Evolutionary conservation across 23 tunicate genomes (phyloP), one percentile per base, ranked within the genome.

Genomic region (Halocynthia roretzi): DNA sequence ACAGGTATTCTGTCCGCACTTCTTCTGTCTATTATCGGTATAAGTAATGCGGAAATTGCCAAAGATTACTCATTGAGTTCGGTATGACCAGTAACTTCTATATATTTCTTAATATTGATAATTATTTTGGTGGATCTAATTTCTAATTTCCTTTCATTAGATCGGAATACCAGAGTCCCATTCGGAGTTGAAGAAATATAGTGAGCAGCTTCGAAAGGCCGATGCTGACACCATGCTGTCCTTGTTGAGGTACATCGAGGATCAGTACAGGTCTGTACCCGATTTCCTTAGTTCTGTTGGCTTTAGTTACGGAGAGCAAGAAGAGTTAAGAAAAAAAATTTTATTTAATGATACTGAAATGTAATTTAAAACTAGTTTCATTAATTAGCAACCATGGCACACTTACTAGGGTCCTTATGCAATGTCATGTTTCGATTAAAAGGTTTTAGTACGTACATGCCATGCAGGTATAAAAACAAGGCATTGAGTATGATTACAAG

Each of bases 1-100:
- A 84, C 89, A 51, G 89, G 89, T 11, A 79, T 84, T 8, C 12
- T 84, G 54, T 78, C 89, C 6, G 89, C 89, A 51, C 10, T 84
- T 14, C 55, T 84, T 15, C 83, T 84, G 20, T 70, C 83, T 14
- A 67, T 84, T 51, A 71, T 78, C 63, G 89, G 89, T 8, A 53
- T 9, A 51, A 65, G 53, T 52, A 67, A 48, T 62, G 40, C 71
- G 54, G 49, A 23, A 8, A 63, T 84, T 17, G 89, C 64, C 10
- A 51, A 71, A 22, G 89, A 84, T 51, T 84, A 78, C 52, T 7
- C 19, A 9, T 17, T 18, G 21, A 18, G 83, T 20, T 72, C 71
- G 80, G 89, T 84, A 62, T 1, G 40, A 31, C 9, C 5, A 31
- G 10, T 9, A 44, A 4, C 17, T 44, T 5, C 12, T 40, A 51